A percentile compares a stretch with the other conserved stretches of the same genome.
phyloP scores from a whole-genome alignment of 2,797 vertebrate genomes.

The Sebastes cheni region DNA sequence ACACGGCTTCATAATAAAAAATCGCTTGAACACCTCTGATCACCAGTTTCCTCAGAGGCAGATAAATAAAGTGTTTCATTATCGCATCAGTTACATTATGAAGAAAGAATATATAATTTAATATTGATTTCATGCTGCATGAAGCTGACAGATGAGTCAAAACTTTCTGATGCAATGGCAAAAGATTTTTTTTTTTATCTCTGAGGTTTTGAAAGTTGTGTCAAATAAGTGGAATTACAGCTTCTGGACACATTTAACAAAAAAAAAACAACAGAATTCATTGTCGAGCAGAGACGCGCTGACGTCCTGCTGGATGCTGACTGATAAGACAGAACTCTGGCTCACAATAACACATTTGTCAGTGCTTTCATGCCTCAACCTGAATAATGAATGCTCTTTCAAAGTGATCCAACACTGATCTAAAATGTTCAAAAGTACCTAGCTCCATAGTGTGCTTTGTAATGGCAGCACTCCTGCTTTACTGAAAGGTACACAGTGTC shows the following conservation, averaged over 20 bases:
- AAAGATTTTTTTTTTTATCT: background rate
- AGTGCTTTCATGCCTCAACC: background rate
- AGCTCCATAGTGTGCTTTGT: background rate
- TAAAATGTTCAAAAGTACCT: slow-evolving; percentile 10
- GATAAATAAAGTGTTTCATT: background rate
- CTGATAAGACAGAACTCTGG: slow-evolving; percentile 22
- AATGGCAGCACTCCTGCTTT: background rate
- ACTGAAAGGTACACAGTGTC: too few species aligned
- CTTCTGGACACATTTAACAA: background rate
- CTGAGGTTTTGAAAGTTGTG: background rate
- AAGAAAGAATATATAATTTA: background rate
- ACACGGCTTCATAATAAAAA: too few species aligned
- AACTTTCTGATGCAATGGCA: slow-evolving; percentile 14
- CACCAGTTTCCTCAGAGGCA: background rate
- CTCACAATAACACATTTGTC: slow-evolving; percentile 18
- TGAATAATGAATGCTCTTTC: slow-evolving; percentile 18
- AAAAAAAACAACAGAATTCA: background rate
- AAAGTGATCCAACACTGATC: slow-evolving; percentile 1
- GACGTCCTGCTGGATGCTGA: background rate
- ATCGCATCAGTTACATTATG: background rate
- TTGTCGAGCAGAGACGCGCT: background rate
- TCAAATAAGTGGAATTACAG: background rate
- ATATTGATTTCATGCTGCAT: background rate
- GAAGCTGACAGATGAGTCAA: background rate
- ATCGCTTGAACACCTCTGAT: background rate